Conservation (phyloP, 2,888 invertebrate genomes). For the Gordius sp. region DNA sequence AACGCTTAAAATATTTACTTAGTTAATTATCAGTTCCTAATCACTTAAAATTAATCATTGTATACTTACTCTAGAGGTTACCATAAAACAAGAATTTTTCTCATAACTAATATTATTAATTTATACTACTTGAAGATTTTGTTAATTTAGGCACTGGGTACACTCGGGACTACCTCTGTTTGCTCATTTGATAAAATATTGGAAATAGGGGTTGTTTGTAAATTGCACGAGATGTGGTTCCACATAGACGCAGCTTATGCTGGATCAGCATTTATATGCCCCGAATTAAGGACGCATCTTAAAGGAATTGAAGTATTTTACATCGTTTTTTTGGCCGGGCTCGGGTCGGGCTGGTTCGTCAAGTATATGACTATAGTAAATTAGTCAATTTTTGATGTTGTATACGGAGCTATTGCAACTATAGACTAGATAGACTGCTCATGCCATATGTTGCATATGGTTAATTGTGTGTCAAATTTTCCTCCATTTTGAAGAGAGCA, state of each 20-base stretch:
- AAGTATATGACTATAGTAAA: too few species aligned
- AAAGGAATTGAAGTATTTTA: constrained; percentile 35
- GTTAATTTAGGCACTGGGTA: constrained; percentile 28
- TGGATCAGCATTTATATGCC: constrained; percentile 80
- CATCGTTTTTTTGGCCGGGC: too few species aligned
- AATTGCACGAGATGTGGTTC: constrained; percentile 46
- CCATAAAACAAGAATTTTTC: constrained; percentile 6
- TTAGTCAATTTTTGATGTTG: too few species aligned
- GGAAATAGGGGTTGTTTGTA: constrained; percentile 63
- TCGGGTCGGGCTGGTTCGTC: too few species aligned
- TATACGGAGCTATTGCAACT: too few species aligned
- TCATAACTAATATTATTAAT: not conserved
- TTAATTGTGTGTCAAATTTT: too few species aligned
- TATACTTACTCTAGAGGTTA: not conserved
- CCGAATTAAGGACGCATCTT: constrained; percentile 62
- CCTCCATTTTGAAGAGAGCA: too few species aligned
- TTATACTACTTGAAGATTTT: not conserved
- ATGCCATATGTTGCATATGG: too few species aligned
- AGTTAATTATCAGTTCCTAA: not conserved
- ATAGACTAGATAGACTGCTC: too few species aligned
- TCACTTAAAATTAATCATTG: not conserved
- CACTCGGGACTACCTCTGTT: constrained; percentile 81
- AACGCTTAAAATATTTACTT: not conserved
- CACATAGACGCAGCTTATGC: constrained; percentile 96
- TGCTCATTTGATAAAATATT: constrained; percentile 77